These are phyloP conservation scores for Podabrus alpinus DNA, from an alignment of 2,888 invertebrate species.

Conservation along the genomic window DNA sequence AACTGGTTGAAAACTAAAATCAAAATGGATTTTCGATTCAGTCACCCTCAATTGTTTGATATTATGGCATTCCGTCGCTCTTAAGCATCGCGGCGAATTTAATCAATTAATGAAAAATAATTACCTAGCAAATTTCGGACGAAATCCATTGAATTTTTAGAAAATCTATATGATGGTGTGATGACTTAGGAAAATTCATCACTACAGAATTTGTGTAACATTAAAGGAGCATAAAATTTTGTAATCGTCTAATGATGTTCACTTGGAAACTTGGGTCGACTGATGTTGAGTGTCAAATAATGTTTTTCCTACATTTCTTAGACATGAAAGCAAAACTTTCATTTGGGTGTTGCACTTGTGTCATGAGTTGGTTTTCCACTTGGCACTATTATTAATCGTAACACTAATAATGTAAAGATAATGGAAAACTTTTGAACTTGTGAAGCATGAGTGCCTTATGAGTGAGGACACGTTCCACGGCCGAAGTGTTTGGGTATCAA, in stretches of 20 bases:
- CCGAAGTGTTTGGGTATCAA: conserved; percentile 32
- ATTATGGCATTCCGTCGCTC: neutral
- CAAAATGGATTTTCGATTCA: neutral
- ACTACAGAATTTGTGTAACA: neutral
- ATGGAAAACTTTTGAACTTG: neutral
- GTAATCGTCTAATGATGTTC: neutral
- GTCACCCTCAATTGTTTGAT: neutral
- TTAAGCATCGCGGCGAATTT: neutral
- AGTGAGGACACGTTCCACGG: conserved; percentile 25
- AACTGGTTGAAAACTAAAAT: neutral
- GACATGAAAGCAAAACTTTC: neutral
- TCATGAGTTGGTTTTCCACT: neutral
- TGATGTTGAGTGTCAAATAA: neutral
- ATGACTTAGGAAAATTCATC: neutral
- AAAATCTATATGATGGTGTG: neutral
- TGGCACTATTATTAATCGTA: neutral
- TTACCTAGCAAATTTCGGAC: conserved; percentile 21
- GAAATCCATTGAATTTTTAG: conserved; percentile 18
- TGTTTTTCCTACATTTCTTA: neutral
- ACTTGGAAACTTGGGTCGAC: neutral
- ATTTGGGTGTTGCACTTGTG: neutral
- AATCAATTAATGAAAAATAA: neutral
- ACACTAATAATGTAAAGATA: neutral
- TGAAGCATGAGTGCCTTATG: neutral
- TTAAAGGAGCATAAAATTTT: neutral